Evolutionary conservation across 2,797 vertebrate genomes (phyloP).

Genomic region (Gouania willdenowi): DNA sequence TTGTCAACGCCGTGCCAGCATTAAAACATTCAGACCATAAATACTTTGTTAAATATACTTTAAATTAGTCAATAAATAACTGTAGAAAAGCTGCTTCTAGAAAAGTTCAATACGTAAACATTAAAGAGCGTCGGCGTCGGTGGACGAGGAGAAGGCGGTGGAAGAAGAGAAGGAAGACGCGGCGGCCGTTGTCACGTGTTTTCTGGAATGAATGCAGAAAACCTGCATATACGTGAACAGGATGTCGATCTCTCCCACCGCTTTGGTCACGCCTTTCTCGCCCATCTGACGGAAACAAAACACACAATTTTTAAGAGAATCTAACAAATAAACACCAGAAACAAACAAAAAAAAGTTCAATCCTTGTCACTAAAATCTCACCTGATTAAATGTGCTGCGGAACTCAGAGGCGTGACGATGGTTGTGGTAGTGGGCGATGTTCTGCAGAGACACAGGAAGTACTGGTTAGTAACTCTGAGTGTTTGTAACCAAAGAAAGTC

Average conservation of each 20-base stretch:
- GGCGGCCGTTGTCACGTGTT: rapidly evolving
- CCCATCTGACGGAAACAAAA: slow-evolving; percentile 27
- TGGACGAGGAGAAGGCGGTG: not conserved
- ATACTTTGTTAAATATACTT: too few relatives aligned
- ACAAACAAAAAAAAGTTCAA: too few relatives aligned
- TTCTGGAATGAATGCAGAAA: slow-evolving; percentile 28
- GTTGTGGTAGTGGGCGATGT: slow-evolving; percentile 44
- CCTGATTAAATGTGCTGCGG: slow-evolving; percentile 36
- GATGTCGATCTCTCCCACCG: slow-evolving; percentile 58
- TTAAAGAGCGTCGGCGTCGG: not conserved
- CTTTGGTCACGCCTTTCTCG: slow-evolving; percentile 38
- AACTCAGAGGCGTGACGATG: slow-evolving; percentile 46
- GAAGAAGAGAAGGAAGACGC: not conserved
- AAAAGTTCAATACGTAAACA: slow-evolving; percentile 10
- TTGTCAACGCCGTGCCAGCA: slow-evolving; percentile 8
- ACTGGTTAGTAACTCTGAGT: slow-evolving; percentile 4
- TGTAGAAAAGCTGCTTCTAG: slow-evolving; percentile 27
- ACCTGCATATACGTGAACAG: slow-evolving; percentile 55
- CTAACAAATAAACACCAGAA: too few relatives aligned
- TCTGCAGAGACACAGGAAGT: slow-evolving; percentile 36
- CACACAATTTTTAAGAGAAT: too few relatives aligned
- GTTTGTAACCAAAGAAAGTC: too few relatives aligned
- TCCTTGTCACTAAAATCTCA: too few relatives aligned
- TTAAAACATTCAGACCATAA: too few relatives aligned
- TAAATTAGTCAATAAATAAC: slow-evolving; percentile 53